A percentile compares a stretch with the other conserved stretches of the same genome.
These are phyloP conservation scores for Nephila pilipes DNA, from an alignment of 1,140 invertebrate species.

Conservation along the genomic window DNA sequence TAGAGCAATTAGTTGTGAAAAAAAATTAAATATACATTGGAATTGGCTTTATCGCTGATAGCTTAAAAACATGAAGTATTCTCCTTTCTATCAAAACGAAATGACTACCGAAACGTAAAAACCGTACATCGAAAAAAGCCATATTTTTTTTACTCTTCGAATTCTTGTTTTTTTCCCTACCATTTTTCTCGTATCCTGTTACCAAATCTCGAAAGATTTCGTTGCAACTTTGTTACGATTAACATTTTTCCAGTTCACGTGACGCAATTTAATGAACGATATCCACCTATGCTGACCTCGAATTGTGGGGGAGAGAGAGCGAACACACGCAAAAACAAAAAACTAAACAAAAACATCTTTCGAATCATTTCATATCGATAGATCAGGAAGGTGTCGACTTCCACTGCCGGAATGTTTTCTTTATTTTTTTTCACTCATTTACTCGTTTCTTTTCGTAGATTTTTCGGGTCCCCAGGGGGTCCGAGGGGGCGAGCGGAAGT, in stretches of 20 bases:
- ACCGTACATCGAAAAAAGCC: not conserved
- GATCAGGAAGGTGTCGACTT: constrained; percentile 53
- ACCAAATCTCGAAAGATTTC: not conserved
- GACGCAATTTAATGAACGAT: constrained; percentile 63
- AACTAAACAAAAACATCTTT: not conserved
- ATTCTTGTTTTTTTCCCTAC: not conserved
- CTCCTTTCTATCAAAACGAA: too few species aligned
- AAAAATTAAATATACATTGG: too few species aligned
- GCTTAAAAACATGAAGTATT: too few species aligned
- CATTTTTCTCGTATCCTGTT: not conserved
- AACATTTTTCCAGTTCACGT: constrained; percentile 66
- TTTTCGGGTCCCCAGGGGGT: not conserved
- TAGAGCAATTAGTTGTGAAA: too few species aligned
- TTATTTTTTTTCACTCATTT: constrained; percentile 20
- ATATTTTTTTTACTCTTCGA: not conserved
- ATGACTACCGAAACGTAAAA: not conserved
- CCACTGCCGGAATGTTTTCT: constrained; percentile 13
- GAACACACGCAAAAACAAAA: not conserved
- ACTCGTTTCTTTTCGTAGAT: not conserved
- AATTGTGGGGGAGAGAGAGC: not conserved
- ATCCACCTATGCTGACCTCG: constrained; percentile 6
- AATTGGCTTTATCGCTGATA: too few species aligned
- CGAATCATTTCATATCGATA: constrained; percentile 32
- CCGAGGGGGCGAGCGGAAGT: constrained; percentile 41
- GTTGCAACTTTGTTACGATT: constrained; percentile 51